A percentile compares a stretch with the other conserved stretches of the same genome.
Conservation (phyloP, 2,797 vertebrate genomes). For the Poeciliopsis paucimaculata region DNA sequence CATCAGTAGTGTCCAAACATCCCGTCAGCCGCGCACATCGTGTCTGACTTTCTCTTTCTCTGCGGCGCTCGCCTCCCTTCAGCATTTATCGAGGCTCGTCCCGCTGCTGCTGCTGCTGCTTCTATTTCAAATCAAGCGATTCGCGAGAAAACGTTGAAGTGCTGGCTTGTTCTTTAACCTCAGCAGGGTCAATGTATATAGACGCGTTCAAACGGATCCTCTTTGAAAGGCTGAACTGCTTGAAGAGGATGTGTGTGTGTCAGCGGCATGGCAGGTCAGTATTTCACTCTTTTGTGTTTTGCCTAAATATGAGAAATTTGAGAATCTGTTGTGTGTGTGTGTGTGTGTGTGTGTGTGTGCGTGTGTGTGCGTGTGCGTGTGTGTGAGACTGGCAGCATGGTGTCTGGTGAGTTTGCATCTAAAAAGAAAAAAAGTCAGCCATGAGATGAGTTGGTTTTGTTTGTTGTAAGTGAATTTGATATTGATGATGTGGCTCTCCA, state of each 20-base stretch:
- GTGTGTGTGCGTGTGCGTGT: too few relatives aligned
- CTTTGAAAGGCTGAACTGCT: constrained; percentile 83
- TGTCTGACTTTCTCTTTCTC: constrained; percentile 60
- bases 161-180: constrained; percentile 37
- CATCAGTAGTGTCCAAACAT: constrained; percentile 79
- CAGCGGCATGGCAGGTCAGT: constrained; percentile 86
- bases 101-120: constrained; percentile 11
- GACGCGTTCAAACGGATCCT: constrained; percentile 87
- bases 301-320: constrained; percentile 71
- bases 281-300: constrained; percentile 46
- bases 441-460: constrained; percentile 44
- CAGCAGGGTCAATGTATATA: constrained; percentile 84
- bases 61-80: constrained; percentile 38
- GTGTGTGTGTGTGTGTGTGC: neutral
- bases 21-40: constrained; percentile 77
- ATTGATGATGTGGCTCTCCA: neutral
- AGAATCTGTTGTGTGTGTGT: constrained; percentile 60
- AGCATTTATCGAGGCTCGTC: constrained; percentile 15
- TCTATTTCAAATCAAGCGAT: constrained; percentile 15
- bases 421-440: neutral
- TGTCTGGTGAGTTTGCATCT: constrained; percentile 21
- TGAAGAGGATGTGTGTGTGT: constrained; percentile 87
- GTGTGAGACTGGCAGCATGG: constrained; percentile 21
- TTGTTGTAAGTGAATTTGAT: neutral
- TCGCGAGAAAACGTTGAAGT: constrained; percentile 47